Base-by-base conservation (phyloP, 2,888 invertebrate species). In the Macroteleia sp. region DNA sequence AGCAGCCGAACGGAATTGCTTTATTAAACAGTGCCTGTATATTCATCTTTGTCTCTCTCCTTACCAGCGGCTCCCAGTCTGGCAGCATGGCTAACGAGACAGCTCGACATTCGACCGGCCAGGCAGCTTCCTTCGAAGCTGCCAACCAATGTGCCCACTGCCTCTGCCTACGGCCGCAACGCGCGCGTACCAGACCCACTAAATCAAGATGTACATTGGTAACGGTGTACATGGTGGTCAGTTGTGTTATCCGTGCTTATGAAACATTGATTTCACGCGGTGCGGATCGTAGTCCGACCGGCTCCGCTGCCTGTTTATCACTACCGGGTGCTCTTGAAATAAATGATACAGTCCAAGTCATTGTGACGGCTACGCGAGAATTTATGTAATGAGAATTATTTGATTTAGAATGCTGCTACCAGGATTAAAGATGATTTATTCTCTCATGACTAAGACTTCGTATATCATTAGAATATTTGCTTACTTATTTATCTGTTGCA, bases 141-240 rank as follows among this genome's bases (percentile, higher is more conserved):
- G 77, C 69, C 76, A 73, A 66, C 79, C 73, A 52, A 48, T 66
- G 70, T 79, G 56, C 71, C 73, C 56, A 54, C 67, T 32, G 70
- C 32, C 30, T 50, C 76, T 62, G 62, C 79, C 69, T 81, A 79
- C 79, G 69, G 57, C 39, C 69, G 39, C 66, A 70, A 52, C 61
- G 70, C 86, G 77, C 85, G 77, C 84, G 79, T 84, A 85, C 88
- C 86, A 86, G 88, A 89, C 84, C 88, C 84, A 90, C 90, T 91
- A 90, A 90, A 91, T 91, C 91, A 90, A 91, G 91, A 91, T 89
- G 90, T 90, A 90, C 90, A 89, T 91, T 91, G 89, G 91, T 89
- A 88, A 91, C 88, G 90, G 90, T 87, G 87, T 85, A 85, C 86
- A 83, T 82, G 84, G 86, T 79, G 86, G 88, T 87, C 86, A 85